Evolutionary conservation across 2,797 vertebrate genomes (phyloP), one percentile per base, ranked within the genome.

Genomic region (Tenualosa ilisha): DNA sequence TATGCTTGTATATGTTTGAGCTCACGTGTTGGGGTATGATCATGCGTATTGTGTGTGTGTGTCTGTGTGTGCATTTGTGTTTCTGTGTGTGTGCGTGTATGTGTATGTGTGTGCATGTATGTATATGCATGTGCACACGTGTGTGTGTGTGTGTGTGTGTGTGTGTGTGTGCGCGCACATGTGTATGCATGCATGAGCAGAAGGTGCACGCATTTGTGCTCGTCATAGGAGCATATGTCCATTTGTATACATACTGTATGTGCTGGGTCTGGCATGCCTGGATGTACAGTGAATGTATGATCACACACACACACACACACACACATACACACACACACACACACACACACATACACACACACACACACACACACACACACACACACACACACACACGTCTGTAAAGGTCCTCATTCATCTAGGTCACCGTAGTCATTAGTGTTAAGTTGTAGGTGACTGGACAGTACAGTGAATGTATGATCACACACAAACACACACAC

Each of bases 321-420:
- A 12, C 81, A 82, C 51, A 56, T 20, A 31, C 81, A 82, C 46
- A 82, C 81, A 82, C 46, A 24, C 59, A 63, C 51, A 56, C 81
- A 82, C n/a, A 82, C 81, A 54, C 50, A 56, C 59, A 63, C 59
- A 31, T 22, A 24, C 4, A 13, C 26, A 26, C 81, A 26, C 3
- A 82, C 50, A 82, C 81, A 82, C 46, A 51, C 46, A 82, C 81
- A 82, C 81, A 54, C 81, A 51, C 81, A 82, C 26, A 11, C 49
- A 51, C 43, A 50, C 46, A 82, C 22, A 37, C 50, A 82, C 13
- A 54, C 50, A 82, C 24, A 83, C 20, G 46, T 31, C 20, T 46
- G n/a, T n/a, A n/a, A n/a, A n/a, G n/a, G n/a, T n/a, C n/a, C n/a
- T n/a, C n/a, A n/a, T n/a, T n/a, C n/a, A n/a, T n/a, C n/a, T n/a